A percentile compares a stretch with the other conserved stretches of the same genome.
Evolutionary conservation across 2,113 vertebrate species (phyloP).

Genomic region (Malurus alboscapulatus): DNA sequence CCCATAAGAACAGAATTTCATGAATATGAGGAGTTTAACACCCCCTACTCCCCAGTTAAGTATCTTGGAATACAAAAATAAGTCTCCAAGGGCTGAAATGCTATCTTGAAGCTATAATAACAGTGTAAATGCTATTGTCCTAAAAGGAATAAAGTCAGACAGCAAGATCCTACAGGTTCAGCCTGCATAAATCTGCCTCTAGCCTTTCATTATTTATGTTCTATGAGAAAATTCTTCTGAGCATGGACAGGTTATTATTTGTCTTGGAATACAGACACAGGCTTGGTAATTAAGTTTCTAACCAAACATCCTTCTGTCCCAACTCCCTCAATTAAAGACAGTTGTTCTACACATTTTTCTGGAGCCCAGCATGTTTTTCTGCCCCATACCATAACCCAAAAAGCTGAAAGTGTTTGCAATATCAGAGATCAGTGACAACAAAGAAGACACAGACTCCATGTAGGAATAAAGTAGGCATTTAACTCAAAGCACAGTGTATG

Average conservation of each 20-base stretch:
- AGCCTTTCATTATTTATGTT: not conserved
- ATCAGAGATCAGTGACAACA: not conserved
- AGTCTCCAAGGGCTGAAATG: not conserved
- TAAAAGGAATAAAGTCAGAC: not conserved
- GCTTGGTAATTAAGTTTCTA: not conserved
- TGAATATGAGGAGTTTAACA: not conserved
- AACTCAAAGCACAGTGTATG: not conserved
- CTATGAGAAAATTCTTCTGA: slow-evolving; percentile 17
- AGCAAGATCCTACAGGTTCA: not conserved
- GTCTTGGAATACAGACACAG: not conserved
- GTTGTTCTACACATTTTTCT: not conserved
- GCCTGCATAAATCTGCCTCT: not conserved
- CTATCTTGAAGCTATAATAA: not conserved
- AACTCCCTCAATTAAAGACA: not conserved
- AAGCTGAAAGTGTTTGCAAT: not conserved
- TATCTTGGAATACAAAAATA: not conserved
- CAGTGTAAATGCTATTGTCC: not conserved
- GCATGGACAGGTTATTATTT: not conserved
- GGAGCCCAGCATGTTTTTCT: not conserved
- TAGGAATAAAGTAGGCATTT: not conserved
- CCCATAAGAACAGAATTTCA: not conserved
- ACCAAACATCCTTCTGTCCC: not conserved
- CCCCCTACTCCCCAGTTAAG: rapidly evolving
- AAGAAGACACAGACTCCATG: not conserved
- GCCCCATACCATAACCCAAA: not conserved